A percentile compares a stretch with the other conserved stretches of the same genome.
phyloP scores from a whole-genome alignment of 1,140 invertebrate genomes.

The Leptoteleia sp. region DNA sequence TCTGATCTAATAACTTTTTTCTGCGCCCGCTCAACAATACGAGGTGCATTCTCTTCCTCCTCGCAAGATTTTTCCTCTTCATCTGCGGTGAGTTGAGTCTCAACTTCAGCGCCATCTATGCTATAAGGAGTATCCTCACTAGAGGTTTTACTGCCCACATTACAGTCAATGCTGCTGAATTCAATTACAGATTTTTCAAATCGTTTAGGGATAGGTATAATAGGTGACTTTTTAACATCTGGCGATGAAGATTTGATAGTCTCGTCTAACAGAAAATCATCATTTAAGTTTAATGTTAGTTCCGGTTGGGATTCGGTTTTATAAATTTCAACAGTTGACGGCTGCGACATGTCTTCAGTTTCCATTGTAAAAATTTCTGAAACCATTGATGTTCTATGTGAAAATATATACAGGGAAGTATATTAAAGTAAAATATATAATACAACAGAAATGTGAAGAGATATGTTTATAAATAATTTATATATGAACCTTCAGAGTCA shows the following conservation, averaged over 20 bases:
- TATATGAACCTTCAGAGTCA: slow-evolving; percentile 72
- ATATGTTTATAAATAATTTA: too few species aligned
- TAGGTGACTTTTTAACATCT: slow-evolving; percentile 80
- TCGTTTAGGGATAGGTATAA: slow-evolving; percentile 83
- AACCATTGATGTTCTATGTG: too few species aligned
- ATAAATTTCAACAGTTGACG: slow-evolving; percentile 50
- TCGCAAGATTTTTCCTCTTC: slow-evolving; percentile 42
- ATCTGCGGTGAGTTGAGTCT: slow-evolving; percentile 16
- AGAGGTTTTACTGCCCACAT: slow-evolving; percentile 83
- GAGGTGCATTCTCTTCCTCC: slow-evolving; percentile 31
- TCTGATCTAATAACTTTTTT: slow-evolving; percentile 70
- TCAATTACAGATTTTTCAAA: slow-evolving; percentile 80
- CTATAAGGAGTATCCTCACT: slow-evolving; percentile 73
- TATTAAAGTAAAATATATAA: too few species aligned
- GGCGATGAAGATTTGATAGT: slow-evolving; percentile 66
- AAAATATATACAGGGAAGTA: too few species aligned
- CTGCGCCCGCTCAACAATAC: neutral
- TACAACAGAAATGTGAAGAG: too few species aligned
- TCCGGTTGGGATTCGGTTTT: slow-evolving; percentile 71
- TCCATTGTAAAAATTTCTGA: slow-evolving; percentile 83
- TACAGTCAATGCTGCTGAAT: slow-evolving; percentile 83
- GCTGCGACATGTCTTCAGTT: slow-evolving; percentile 79
- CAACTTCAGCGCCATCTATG: slow-evolving; percentile 31
- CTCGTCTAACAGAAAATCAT: slow-evolving; percentile 74
- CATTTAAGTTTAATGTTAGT: slow-evolving; percentile 71